Conservation (phyloP, 2,797 vertebrate species). For the Chromis chromis region DNA sequence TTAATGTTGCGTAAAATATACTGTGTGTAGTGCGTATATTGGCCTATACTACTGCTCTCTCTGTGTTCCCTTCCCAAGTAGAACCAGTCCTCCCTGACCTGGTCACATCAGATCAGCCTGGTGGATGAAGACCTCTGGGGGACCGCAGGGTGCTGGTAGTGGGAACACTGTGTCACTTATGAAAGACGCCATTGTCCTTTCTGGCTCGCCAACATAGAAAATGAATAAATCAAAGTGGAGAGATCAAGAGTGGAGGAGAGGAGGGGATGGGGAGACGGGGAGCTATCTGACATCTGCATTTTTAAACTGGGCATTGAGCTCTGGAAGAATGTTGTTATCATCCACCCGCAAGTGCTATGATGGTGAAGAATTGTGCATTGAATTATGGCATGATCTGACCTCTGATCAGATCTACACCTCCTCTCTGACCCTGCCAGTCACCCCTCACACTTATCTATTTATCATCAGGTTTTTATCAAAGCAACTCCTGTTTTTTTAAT, state of each 20-base stretch:
- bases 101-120: constrained; percentile 62
- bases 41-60: not conserved
- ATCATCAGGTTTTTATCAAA: not conserved
- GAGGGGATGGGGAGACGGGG: constrained; percentile 37
- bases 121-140: constrained; percentile 67
- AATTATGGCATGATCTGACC: constrained; percentile 40
- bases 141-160: constrained; percentile 70
- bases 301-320: constrained; percentile 67
- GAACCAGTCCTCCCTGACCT: constrained; percentile 53
- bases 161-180: constrained; percentile 71
- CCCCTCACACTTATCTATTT: constrained; percentile 6
- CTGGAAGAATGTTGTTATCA: constrained; percentile 72
- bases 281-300: constrained; percentile 80
- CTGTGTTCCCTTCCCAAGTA: constrained; percentile 36
- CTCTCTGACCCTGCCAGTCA: not conserved
- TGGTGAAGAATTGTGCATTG: constrained; percentile 47
- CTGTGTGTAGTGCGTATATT: not conserved
- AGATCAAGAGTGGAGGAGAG: constrained; percentile 75
- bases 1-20: not conserved
- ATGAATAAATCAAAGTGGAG: constrained; percentile 84
- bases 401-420: constrained; percentile 40
- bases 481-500: not conserved
- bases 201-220: constrained; percentile 77
- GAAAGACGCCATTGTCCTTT: constrained; percentile 81
- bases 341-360: constrained; percentile 46